Evolutionary conservation across 2,113 vertebrate species (phyloP).

Genomic region (Cinclus cinclus): DNA sequence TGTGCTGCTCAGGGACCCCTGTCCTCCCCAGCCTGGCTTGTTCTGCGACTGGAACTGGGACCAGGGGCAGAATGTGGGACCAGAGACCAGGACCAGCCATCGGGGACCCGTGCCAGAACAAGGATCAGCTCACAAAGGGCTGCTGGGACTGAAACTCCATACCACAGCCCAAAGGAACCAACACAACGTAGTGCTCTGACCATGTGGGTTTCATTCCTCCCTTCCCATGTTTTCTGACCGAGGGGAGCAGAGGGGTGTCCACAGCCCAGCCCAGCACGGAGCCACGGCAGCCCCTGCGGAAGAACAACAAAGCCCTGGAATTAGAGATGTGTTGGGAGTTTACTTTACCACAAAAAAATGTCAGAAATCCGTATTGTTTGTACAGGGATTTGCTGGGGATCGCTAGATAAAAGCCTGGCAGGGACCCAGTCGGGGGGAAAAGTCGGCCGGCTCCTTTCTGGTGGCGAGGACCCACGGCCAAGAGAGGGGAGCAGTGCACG

Average conservation of each 20-base stretch:
- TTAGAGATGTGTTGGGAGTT: constrained; percentile 54
- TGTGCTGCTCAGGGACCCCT: background rate
- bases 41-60: background rate
- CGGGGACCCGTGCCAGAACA: background rate
- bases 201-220: background rate
- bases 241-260: background rate
- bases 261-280: background rate
- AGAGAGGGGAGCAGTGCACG: background rate
- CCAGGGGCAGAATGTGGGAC: background rate
- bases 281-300: constrained; percentile 12
- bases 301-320: constrained; percentile 62
- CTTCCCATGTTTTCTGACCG: background rate
- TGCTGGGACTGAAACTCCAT: background rate
- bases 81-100: background rate
- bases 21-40: background rate
- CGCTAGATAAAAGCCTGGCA: constrained; percentile 56
- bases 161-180: background rate
- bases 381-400: constrained; percentile 63
- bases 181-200: background rate
- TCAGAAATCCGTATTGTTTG: constrained; percentile 65
- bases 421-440: background rate
- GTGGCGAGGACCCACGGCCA: background rate
- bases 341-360: constrained; percentile 59
- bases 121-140: background rate
- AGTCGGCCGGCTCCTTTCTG: background rate